Base-by-base conservation (phyloP, 2,113 vertebrate species). In the Onychostruthus taczanowskii region DNA sequence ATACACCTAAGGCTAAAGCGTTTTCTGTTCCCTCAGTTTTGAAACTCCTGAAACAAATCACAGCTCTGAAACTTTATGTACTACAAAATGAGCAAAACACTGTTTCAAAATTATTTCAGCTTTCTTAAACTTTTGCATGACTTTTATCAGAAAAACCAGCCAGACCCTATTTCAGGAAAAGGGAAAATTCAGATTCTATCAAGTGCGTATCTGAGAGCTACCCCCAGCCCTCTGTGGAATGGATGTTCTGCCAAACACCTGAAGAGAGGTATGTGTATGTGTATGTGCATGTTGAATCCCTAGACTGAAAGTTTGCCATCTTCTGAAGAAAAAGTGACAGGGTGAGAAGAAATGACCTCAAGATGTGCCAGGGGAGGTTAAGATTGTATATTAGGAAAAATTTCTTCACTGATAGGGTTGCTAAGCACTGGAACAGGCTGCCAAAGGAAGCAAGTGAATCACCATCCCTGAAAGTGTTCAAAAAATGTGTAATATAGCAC, bases 121-220 rank as follows among this genome's bases (percentile, higher is more conserved):
- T 78, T 91, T 95, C 77, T 55, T 91, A 93, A 87, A 67, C 31
- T 13, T 58, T 47, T 87, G 22, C 47, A 18, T 93, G 41, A 11
- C 75, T 89, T 96, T 97, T 87, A 52, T 94, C 80, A 98, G 98
- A 73, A 43, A 96, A 90, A 83, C 97, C 97, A 53, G 83, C 90
- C 91, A 98, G 97, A 93, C 98, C 98, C 39, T 97, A 97, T 84
- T 97, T 98, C 68, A 97, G 82, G 84, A 97, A 95, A 94, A 77
- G 69, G 28, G 95, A 88, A 67, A 90, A 92, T n/a, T 64, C 85
- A 7, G 58, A 96, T 3, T 88, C 88, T 15, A 52, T 98, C 1
- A 63, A 62, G 17, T 99, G 99, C 35, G 3, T 93, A 62, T 98
- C 99, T 26, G 97, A 98, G 11, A 98, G 98, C n/a, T 95, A 96